phyloP scores from a whole-genome alignment of 2,797 vertebrate genomes.

The Orestias chungarensis region DNA sequence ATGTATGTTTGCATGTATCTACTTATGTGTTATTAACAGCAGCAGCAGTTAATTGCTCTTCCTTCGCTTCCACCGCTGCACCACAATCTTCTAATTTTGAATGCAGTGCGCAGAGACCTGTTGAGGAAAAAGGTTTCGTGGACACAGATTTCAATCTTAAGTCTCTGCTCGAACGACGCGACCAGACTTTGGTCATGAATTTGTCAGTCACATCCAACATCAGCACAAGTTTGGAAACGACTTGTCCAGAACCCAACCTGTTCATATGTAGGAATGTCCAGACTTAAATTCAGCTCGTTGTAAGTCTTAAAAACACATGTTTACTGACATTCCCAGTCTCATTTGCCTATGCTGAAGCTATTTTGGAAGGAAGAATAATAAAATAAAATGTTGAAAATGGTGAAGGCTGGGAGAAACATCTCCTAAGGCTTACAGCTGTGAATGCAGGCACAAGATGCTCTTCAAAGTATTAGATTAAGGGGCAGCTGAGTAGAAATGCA shows the following conservation, averaged over 20 bases:
- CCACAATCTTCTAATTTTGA: no score
- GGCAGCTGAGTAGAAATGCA: not conserved
- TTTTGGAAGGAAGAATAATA: not conserved
- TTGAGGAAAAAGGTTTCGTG: no score
- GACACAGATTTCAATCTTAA: no score
- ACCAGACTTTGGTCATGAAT: no score
- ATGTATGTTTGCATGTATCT: no score
- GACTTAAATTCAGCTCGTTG: not conserved
- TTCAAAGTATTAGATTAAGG: not conserved
- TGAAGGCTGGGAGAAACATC: not conserved
- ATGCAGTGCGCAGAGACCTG: no score
- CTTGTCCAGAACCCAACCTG: not conserved
- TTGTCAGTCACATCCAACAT: no score
- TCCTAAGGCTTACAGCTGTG: not conserved
- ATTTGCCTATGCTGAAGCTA: not conserved
- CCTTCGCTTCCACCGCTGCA: no score
- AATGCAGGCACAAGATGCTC: not conserved
- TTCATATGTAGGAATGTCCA: not conserved
- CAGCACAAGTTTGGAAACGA: no score
- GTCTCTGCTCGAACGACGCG: no score
- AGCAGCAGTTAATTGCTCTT: no score
- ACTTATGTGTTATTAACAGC: no score
- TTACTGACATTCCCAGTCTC: not conserved
- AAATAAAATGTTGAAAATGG: not conserved
- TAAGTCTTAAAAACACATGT: not conserved